These are phyloP conservation scores for Oophaga pumilio DNA, from an alignment of 2,113 vertebrate genomes.

Conservation along the genomic window DNA sequence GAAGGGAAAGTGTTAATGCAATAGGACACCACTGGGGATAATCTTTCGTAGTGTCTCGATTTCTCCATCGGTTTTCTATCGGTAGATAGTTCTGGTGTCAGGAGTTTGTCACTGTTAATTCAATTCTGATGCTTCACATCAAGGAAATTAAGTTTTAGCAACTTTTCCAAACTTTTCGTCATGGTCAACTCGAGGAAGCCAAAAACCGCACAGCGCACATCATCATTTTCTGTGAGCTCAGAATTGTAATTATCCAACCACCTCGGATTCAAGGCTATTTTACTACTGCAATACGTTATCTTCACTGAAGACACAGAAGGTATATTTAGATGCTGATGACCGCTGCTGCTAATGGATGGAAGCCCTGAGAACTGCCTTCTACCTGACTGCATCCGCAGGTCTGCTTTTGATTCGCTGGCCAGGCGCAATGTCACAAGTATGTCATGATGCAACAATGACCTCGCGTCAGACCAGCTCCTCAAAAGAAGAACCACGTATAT, in stretches of 20 bases:
- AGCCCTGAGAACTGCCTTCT: too few species aligned
- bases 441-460: too few species aligned
- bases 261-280: background rate
- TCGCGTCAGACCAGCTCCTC: too few species aligned
- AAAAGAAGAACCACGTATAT: too few species aligned
- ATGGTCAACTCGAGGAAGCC: background rate
- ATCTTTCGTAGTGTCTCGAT: background rate
- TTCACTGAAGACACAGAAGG: background rate
- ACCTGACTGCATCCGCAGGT: too few species aligned
- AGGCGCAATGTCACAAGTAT: too few species aligned
- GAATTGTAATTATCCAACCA: background rate
- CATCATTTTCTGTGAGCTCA: background rate
- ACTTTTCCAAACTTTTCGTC: conserved; percentile 4
- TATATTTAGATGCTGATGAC: too few species aligned
- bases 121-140: background rate
- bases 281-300: background rate
- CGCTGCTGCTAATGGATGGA: too few species aligned
- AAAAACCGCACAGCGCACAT: background rate
- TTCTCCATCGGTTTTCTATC: background rate
- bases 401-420: too few species aligned
- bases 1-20: conserved; percentile 27
- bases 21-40: conserved; percentile 7
- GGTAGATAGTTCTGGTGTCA: background rate
- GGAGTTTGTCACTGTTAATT: background rate
- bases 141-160: background rate